Percentiles rank a stretch among this genome's conserved stretches.
Conservation (phyloP, 2,888 invertebrate species). For the Epistrophe eligans region DNA sequence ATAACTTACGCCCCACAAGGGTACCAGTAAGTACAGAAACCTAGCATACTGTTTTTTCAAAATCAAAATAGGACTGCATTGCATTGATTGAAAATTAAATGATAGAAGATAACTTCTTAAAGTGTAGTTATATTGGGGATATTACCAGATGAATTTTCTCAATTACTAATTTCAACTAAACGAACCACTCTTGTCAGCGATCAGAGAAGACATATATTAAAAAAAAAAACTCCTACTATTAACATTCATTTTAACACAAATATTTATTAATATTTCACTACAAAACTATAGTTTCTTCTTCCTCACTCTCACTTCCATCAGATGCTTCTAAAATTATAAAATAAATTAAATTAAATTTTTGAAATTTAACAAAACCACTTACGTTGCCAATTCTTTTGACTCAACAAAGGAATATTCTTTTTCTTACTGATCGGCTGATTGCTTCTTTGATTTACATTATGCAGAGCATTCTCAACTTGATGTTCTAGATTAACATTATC, state of each 20-base stretch:
- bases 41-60: too few species aligned
- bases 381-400: constrained; percentile 61
- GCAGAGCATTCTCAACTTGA: constrained; percentile 72
- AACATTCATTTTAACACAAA: background rate
- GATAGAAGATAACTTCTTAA: too few species aligned
- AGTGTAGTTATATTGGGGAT: too few species aligned
- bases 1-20: too few species aligned
- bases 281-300: constrained; percentile 78
- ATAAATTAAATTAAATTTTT: background rate
- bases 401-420: constrained; percentile 58
- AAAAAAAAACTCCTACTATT: background rate
- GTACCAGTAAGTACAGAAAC: too few species aligned
- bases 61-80: too few species aligned
- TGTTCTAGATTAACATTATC: constrained; percentile 68
- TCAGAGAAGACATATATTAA: too few species aligned
- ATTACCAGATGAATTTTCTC: too few species aligned
- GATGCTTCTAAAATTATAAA: constrained; percentile 55
- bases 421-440: constrained; percentile 71
- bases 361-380: background rate
- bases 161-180: too few species aligned
- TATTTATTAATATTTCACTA: constrained; percentile 22
- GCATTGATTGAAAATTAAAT: too few species aligned
- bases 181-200: too few species aligned
- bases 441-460: constrained; percentile 52
- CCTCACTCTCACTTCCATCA: constrained; percentile 78